Base-by-base conservation (phyloP, 2,113 vertebrate species). In the Rhizomys pruinosus region DNA sequence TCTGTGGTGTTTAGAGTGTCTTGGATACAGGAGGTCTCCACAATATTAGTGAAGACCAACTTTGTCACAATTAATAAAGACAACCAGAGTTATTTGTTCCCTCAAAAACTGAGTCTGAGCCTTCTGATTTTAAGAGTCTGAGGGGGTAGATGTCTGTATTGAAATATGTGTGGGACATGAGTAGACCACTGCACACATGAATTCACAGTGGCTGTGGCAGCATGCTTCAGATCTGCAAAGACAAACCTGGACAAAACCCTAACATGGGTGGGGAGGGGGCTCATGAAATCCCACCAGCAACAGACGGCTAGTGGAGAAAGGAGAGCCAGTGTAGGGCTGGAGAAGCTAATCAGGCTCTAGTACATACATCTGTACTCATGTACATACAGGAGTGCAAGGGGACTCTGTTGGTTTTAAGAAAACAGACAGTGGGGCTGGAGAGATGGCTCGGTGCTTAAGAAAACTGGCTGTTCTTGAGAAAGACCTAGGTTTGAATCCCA, bases 61-160 rank as follows among this genome's bases (percentile, higher is more conserved):
- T 55, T 74, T 81, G 29, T 29, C 34, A 39, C 11, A 55, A 74
- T 9, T 29, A n/a, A 7, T 37, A 12, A 27, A 3, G 9, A 44
- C 34, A 16, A 8, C 5, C 3, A 27, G 0, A 44, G 7, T 23
- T 5, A 39, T 37, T 47, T n/a, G n/a, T n/a, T 68, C 2, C 8
- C 64, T 9, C 63, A 81, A 52, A 37, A 64, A 34, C 23, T 29
- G 2, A 29, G 76, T 47, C 2, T 37, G 11, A 81, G 20, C 27
- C 44, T 82, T 64, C 29, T 82, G 16, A 44, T 44, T 64, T 64
- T 32, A 44, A 64, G 17, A 39, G 42, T 10, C 63, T 32, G 17
- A 44, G 22, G 10, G 32, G 16, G 13, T 4, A 44, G 39, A 44
- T 44, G 39, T 44, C 39, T 64, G 16, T 20, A 20, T 16, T 82